These are phyloP conservation scores for Trichosurus vulpecula DNA, from an alignment of 2,797 vertebrate genomes.

Conservation along the genomic window DNA sequence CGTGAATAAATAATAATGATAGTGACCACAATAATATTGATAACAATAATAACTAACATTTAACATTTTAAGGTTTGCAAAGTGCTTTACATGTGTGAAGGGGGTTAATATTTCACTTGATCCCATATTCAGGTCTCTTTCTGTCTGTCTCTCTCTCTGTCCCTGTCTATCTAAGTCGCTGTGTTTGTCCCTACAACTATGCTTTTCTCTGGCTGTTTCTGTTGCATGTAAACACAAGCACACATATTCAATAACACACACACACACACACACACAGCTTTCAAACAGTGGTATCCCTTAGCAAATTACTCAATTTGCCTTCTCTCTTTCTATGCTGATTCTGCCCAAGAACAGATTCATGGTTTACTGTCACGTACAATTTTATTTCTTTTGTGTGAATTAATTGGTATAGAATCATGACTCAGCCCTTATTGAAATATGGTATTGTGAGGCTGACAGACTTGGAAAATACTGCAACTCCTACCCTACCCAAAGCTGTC, in stretches of 20 bases:
- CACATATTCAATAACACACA: neutral
- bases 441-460: conserved; percentile 70
- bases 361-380: conserved; percentile 68
- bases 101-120: neutral
- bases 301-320: neutral
- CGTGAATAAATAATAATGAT: neutral
- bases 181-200: accelerated
- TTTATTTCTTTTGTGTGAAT: conserved; percentile 72
- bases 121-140: neutral
- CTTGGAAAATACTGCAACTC: conserved; percentile 64
- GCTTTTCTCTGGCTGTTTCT: neutral
- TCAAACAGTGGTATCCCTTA: neutral
- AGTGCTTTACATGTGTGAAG: neutral
- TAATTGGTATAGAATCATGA: conserved; percentile 72
- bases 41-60: neutral
- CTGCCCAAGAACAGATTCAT: neutral
- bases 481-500: conserved; percentile 60
- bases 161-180: neutral
- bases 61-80: neutral
- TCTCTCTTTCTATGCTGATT: conserved; percentile 24
- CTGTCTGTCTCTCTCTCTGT: neutral
- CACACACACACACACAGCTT: neutral
- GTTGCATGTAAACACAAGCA: too few species aligned
- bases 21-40: neutral
- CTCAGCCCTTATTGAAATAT: conserved; percentile 69